A percentile compares a stretch with the other conserved stretches of the same genome.
Conservation (phyloP, 2,888 invertebrate species). For the Nebria salina region DNA sequence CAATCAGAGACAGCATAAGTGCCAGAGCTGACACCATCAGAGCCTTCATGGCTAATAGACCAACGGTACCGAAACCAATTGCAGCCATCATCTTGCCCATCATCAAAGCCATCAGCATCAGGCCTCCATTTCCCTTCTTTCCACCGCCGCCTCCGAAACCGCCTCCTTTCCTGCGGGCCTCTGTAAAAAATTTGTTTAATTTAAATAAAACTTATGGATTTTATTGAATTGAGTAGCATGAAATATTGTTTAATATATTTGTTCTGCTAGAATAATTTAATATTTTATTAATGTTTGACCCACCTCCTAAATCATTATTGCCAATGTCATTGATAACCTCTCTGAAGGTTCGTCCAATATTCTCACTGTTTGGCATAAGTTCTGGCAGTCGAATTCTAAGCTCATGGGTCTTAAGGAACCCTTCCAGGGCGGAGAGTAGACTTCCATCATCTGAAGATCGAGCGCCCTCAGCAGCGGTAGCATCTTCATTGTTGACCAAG, state of each 20-base stretch:
- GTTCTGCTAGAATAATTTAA: background rate
- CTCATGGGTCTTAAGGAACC: constrained; percentile 77
- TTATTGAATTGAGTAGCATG: no score
- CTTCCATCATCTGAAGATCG: constrained; percentile 65
- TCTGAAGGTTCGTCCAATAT: constrained; percentile 65
- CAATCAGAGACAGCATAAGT: constrained; percentile 77
- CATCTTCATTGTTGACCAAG: constrained; percentile 68
- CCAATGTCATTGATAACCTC: constrained; percentile 65
- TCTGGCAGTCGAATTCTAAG: constrained; percentile 76
- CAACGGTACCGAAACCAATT: constrained; percentile 78
- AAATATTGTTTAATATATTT: no score
- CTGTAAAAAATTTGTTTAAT: constrained; percentile 12
- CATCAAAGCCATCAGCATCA: constrained; percentile 74
- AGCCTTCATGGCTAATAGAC: constrained; percentile 79
- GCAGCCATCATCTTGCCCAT: constrained; percentile 82
- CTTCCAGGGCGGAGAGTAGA: constrained; percentile 69
- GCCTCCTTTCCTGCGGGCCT: constrained; percentile 20
- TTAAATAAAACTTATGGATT: background rate
- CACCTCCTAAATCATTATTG: constrained; percentile 65
- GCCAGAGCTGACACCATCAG: constrained; percentile 73
- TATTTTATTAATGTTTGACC: constrained; percentile 36
- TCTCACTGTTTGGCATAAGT: constrained; percentile 72
- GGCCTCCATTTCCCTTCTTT: constrained; percentile 65
- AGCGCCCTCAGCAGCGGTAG: constrained; percentile 62
- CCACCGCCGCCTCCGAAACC: constrained; percentile 54